These are phyloP conservation scores for Plagiodera versicolora DNA, from an alignment of 2,888 invertebrate species.

Conservation along the genomic window DNA sequence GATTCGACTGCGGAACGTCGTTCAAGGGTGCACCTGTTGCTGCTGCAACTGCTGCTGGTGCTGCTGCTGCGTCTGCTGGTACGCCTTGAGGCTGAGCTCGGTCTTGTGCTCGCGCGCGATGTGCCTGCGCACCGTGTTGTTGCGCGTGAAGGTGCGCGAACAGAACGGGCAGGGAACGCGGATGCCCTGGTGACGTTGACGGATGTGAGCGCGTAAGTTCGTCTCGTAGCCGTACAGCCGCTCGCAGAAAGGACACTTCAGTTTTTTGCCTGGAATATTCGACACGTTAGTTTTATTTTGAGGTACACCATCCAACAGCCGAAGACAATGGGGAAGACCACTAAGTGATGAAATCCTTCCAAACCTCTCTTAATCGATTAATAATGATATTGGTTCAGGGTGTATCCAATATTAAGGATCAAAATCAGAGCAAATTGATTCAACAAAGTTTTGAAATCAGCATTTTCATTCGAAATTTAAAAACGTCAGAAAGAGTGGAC, in stretches of 20 bases:
- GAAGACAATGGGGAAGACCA: too few species aligned
- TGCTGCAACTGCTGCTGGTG: conserved; percentile 55
- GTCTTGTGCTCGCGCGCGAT: conserved; percentile 89
- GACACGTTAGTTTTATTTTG: too few species aligned
- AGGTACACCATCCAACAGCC: too few species aligned
- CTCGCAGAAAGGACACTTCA: conserved; percentile 92
- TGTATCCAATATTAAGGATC: too few species aligned
- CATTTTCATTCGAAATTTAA: too few species aligned
- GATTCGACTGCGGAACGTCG: conserved; percentile 9
- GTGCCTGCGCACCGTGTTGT: conserved; percentile 89
- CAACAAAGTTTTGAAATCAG: too few species aligned
- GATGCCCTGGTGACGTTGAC: conserved; percentile 90
- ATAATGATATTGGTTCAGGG: too few species aligned
- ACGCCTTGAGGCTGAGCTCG: conserved; percentile 61
- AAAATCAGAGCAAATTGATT: too few species aligned
- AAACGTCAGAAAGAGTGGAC: too few species aligned
- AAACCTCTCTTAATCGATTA: too few species aligned
- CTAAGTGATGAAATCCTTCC: too few species aligned
- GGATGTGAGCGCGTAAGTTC: conserved; percentile 86
- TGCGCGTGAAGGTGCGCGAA: conserved; percentile 86
- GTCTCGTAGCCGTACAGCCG: conserved; percentile 91
- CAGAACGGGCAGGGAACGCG: conserved; percentile 90
- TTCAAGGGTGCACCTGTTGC: conserved; percentile 59
- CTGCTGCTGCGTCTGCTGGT: conserved; percentile 56
- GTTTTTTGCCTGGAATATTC: conserved; percentile 75